Conservation (phyloP, 2,888 invertebrate genomes). For the Trissolcus japonicus region DNA sequence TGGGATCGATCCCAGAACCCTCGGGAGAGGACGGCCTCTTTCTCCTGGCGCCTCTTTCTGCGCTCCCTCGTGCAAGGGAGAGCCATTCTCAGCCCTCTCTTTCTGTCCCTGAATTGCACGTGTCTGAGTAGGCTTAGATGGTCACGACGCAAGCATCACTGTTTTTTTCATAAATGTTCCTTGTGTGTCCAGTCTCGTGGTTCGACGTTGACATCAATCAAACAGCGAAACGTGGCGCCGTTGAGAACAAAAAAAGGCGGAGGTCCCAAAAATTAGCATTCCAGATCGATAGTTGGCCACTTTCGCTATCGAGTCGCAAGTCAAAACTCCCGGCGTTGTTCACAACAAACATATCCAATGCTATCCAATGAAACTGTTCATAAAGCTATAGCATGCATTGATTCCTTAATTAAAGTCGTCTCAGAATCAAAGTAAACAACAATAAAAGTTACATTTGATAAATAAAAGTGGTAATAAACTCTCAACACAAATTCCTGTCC, state of each 20-base stretch:
- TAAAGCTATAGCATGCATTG: slow-evolving; percentile 34
- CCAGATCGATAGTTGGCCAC: slow-evolving; percentile 29
- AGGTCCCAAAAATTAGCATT: too few species aligned
- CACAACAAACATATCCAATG: slow-evolving; percentile 26
- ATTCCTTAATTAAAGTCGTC: slow-evolving; percentile 13
- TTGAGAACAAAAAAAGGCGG: too few species aligned
- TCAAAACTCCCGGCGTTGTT: slow-evolving; percentile 9
- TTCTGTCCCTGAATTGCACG: slow-evolving; percentile 12
- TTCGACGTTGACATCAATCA: too few species aligned
- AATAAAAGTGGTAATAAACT: too few species aligned
- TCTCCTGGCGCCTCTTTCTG: slow-evolving; percentile 56
- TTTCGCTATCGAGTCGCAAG: slow-evolving; percentile 20
- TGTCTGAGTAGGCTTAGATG: slow-evolving; percentile 8
- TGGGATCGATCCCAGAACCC: slow-evolving; percentile 74
- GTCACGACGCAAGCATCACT: background rate
- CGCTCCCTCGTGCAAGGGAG: slow-evolving; percentile 40
- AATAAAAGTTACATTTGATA: slow-evolving; percentile 8
- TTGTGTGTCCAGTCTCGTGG: too few species aligned
- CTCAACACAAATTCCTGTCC: slow-evolving; percentile 10
- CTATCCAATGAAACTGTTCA: slow-evolving; percentile 25
- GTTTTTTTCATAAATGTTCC: background rate
- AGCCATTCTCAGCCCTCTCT: slow-evolving; percentile 43
- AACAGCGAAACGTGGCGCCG: too few species aligned
- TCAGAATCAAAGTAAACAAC: slow-evolving; percentile 4
- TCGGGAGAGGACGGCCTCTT: slow-evolving; percentile 66